Conservation (phyloP, 2,888 invertebrate species). For the Protophormia terraenovae region DNA sequence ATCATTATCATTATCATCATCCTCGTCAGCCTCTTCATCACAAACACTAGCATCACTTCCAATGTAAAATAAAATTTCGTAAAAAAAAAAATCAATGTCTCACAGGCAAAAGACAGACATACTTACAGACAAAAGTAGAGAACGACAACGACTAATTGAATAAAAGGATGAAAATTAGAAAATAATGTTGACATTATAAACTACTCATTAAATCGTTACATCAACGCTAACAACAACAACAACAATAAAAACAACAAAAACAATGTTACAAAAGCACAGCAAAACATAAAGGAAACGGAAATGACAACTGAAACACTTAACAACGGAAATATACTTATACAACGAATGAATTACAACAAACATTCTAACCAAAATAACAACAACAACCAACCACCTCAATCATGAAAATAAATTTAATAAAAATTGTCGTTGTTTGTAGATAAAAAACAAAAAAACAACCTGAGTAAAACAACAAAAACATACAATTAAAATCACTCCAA, state of each 20-base stretch:
- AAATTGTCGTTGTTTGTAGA: background rate
- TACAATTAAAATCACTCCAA: background rate
- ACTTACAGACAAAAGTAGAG: background rate
- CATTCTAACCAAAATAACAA: background rate
- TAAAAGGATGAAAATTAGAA: constrained; percentile 60
- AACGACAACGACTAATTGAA: constrained; percentile 49
- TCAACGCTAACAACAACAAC: constrained; percentile 10
- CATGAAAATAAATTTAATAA: constrained; percentile 40
- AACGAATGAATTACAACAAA: no score
- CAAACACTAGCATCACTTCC: constrained; percentile 2
- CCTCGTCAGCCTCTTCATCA: background rate
- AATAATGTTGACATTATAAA: constrained; percentile 68
- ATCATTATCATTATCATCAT: background rate
- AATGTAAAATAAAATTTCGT: background rate
- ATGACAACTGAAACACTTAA: constrained; percentile 26
- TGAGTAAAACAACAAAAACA: background rate
- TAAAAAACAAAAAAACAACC: background rate
- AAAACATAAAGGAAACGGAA: constrained; percentile 39
- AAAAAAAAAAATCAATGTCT: background rate
- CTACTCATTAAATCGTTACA: constrained; percentile 67
- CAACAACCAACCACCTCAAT: constrained; percentile 20
- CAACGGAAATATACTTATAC: constrained; percentile 47
- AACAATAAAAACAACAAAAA: background rate
- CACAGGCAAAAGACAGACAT: background rate
- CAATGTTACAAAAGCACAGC: background rate